Evolutionary conservation across 2,888 invertebrate species (phyloP), one percentile per base, ranked within the genome.

Genomic region (Petrophora chlorosata): DNA sequence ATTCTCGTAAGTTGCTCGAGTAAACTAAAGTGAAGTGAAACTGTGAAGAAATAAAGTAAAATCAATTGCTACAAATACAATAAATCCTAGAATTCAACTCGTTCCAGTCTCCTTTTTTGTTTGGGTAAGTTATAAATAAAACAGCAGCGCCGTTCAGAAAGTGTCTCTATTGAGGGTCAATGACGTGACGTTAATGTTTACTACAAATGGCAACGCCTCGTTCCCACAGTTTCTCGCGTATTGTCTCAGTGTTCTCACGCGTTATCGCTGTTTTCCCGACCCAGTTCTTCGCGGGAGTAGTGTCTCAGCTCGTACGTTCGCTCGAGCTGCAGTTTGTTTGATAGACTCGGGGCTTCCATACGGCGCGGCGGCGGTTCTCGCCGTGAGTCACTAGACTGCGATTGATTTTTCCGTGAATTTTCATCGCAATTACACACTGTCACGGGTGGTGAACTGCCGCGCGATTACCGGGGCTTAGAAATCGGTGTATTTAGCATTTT

Each of bases 191-290:
- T 49, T 62, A 70, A 66, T 90, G 90, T 90, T 90, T 90, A 90
- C 85, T 82, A 88, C 77, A 56, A 80, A 86, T 81, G 91, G 87
- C 89, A 91, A 90, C 91, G 91, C 91, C 91, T 91, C 85, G 79
- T 82, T 89, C 85, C 74, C 88, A 86, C 86, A 88, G 86, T 88
- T 87, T 88, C 86, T 76, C 80, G 79, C 75, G 81, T 72, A 86
- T 88, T 87, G 87, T 89, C 73, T 82, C 62, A 58, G 63, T 58
- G 75, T 82, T 89, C 87, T 84, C 88, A 86, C 86, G 86, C 77
- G 76, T 74, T 69, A 69, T 58, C 67, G 67, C 66, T 72, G 70
- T 73, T 76, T 74, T 76, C 67, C 61, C 71, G 79, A 67, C 73
- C 74, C 67, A 67, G 64, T 76, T 79, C 23, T 9, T 9, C 10